Evolutionary conservation across 1,140 invertebrate genomes (phyloP), one percentile per base, ranked within the genome.

Genomic region (Heliconius hewitsoni): DNA sequence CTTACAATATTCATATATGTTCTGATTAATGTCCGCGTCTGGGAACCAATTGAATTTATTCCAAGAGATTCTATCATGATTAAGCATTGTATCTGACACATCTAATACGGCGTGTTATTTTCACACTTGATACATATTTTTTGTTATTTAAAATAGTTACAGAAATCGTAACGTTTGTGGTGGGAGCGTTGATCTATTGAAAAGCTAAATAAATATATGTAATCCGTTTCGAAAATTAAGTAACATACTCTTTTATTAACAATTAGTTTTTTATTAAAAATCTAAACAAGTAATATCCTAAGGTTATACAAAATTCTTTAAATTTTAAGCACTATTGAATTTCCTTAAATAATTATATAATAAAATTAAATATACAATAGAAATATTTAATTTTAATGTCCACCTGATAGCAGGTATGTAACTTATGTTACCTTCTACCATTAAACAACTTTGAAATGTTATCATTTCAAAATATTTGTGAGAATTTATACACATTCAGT

Each of bases 31-130:
- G 71, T 66, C 57, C 39, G 72, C 42, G 18, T 74, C 55, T 50
- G 39, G 77, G 77, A 74, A 70, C 50, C 37, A 74, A 78, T 74
- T 52, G 52, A 50, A 74, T 78, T 78, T 57, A 73, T 70, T 74
- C 77, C 77, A 60, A 78, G 75, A 77, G 66, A 77, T 76, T 73
- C 76, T 23, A 50, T 78, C 76, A 18, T 52, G 76, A 39, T 73
- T 34, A 57, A 73, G 60, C 39, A 71, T 71, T 23, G 55, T 60
- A 1, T n/a, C 19, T 57, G 23, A 57, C 23, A 57, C 18, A 19
- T 52, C 50, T 52, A 52, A 60, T n/a, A 11, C 23, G n/a, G 9
- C 8, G 8, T 71, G 19, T 60, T 60, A 27, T 27, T 46, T 46
- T 46, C 13, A 72, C 50, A 71, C 42, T 50, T 46, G 42, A 46